phyloP scores from a whole-genome alignment of 2,113 vertebrate species.

The Bubo scandiacus region DNA sequence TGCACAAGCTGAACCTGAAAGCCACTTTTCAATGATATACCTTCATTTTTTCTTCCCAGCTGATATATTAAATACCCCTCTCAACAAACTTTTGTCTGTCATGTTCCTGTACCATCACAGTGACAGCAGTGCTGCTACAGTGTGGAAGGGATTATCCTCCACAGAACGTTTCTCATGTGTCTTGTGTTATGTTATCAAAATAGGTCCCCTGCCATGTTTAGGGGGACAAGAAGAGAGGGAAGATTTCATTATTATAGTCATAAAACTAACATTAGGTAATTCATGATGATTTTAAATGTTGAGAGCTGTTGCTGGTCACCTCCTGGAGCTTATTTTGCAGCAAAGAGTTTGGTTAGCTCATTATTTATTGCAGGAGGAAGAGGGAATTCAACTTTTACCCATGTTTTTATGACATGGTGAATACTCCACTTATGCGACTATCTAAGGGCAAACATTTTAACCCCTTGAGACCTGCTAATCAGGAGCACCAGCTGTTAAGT shows the following conservation, averaged over 20 bases:
- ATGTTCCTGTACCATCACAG: not conserved
- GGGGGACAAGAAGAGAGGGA: not conserved
- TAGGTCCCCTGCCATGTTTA: not conserved
- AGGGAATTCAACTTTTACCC: not conserved
- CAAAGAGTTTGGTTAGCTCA: not conserved
- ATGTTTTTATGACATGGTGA: not conserved
- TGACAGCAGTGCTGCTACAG: not conserved
- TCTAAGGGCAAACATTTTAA: constrained; percentile 49
- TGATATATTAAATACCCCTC: not conserved
- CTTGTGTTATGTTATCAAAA: not conserved
- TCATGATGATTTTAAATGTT: not conserved
- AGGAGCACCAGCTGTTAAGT: constrained; percentile 49
- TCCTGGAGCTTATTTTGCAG: not conserved
- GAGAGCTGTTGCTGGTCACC: not conserved
- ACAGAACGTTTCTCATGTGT: not conserved
- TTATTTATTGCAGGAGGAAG: not conserved
- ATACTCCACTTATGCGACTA: not conserved
- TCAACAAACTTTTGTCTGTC: not conserved
- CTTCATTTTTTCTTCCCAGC: not conserved
- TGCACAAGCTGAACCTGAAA: not conserved
- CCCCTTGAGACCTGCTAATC: constrained; percentile 52
- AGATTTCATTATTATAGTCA: not conserved
- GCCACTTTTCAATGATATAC: not conserved
- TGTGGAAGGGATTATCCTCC: not conserved
- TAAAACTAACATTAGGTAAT: not conserved